phyloP scores from a whole-genome alignment of 2,113 vertebrate genomes.

The Physeter macrocephalus region DNA sequence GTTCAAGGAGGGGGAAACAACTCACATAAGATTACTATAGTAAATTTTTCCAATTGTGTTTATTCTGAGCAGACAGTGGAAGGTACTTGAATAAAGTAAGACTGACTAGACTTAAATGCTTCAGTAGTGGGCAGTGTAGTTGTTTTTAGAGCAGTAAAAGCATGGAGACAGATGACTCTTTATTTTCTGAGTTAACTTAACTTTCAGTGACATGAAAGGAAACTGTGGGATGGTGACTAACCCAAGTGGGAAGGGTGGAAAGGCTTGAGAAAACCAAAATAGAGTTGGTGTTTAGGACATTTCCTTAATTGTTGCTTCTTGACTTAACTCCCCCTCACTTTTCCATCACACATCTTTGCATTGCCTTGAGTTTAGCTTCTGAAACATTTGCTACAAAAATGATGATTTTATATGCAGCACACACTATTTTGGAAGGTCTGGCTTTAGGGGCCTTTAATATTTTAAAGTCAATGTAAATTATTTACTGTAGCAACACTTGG shows the following conservation, averaged over 20 bases:
- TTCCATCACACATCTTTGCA: slow-evolving; percentile 35
- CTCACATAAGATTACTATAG: slow-evolving; percentile 19
- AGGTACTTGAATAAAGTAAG: background rate
- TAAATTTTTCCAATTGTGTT: slow-evolving; percentile 53
- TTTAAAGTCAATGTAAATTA: slow-evolving; percentile 2
- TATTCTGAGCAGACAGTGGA: slow-evolving; percentile 47
- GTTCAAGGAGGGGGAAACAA: background rate
- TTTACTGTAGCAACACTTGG: background rate
- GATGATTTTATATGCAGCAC: background rate
- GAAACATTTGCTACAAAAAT: background rate
- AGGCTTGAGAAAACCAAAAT: slow-evolving; percentile 76
- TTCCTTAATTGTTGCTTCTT: slow-evolving; percentile 68
- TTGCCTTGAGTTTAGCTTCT: slow-evolving; percentile 6
- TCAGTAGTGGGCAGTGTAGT: background rate
- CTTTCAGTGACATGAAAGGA: slow-evolving; percentile 73
- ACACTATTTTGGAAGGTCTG: background rate
- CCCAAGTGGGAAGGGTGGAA: slow-evolving; percentile 73
- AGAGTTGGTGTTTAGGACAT: slow-evolving; percentile 72
- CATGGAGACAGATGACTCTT: slow-evolving; percentile 38
- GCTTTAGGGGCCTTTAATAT: background rate
- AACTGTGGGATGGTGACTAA: slow-evolving; percentile 79
- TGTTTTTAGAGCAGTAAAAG: slow-evolving; percentile 51
- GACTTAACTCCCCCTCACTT: slow-evolving; percentile 49
- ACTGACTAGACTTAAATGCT: slow-evolving; percentile 57
- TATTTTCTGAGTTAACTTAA: slow-evolving; percentile 64